A percentile compares a stretch with the other conserved stretches of the same genome.
These are phyloP conservation scores for Koerneria pararmatus DNA, from an alignment of 2,888 invertebrate species.

Conservation along the genomic window DNA sequence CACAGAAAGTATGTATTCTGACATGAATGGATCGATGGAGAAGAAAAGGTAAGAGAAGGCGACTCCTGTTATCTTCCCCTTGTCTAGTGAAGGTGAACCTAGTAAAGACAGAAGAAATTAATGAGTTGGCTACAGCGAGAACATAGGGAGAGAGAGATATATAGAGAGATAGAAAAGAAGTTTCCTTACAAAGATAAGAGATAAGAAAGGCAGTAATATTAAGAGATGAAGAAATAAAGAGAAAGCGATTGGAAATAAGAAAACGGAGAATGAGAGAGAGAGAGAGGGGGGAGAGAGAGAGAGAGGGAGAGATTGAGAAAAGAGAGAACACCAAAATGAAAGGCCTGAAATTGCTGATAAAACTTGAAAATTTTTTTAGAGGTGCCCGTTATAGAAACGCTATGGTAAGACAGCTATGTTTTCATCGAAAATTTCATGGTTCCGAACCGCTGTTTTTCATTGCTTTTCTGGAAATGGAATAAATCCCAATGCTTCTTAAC, in stretches of 20 bases:
- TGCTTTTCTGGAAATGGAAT: no score
- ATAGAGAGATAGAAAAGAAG: not conserved
- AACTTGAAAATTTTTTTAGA: no score
- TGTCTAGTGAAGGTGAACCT: not conserved
- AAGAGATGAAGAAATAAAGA: slow-evolving; percentile 15
- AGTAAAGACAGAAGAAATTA: not conserved
- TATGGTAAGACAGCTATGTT: no score
- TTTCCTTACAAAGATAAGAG: not conserved
- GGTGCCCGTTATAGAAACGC: no score
- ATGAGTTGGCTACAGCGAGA: not conserved
- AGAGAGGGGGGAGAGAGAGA: slow-evolving; percentile 1
- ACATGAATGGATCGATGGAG: no score
- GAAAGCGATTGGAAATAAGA: slow-evolving; percentile 22
- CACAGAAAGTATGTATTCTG: no score
- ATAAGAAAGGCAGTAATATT: slow-evolving; percentile 6
- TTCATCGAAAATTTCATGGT: no score
- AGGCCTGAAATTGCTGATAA: no score
- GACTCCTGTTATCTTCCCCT: slow-evolving; percentile 25
- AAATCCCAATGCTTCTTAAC: no score
- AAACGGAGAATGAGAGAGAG: slow-evolving; percentile 15
- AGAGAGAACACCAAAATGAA: slow-evolving; percentile 16
- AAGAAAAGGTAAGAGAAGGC: slow-evolving; percentile 16
- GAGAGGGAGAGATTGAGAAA: not conserved
- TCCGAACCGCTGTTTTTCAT: no score
- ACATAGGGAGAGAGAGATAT: not conserved